These are phyloP conservation scores for Chorisops tibialis DNA, from an alignment of 2,888 invertebrate genomes.

Conservation along the genomic window DNA sequence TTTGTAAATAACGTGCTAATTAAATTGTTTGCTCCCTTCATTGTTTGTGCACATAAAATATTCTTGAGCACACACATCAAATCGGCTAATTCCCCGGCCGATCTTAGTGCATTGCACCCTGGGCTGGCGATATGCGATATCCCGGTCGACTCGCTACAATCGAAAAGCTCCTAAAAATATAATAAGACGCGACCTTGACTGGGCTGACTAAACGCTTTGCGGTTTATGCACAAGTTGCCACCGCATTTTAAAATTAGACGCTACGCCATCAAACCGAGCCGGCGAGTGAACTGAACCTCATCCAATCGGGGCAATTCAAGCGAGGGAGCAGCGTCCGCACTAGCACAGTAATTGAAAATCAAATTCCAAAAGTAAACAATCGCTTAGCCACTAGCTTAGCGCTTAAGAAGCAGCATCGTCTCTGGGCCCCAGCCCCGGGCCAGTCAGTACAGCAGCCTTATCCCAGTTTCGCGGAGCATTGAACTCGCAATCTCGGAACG, in stretches of 20 bases:
- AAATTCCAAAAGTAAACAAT: too few species aligned
- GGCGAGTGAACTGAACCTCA: too few species aligned
- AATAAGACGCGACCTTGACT: constrained; percentile 13
- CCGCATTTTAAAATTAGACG: constrained; percentile 16
- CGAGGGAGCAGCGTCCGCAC: constrained; percentile 1
- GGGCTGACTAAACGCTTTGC: neutral
- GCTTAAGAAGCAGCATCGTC: too few species aligned
- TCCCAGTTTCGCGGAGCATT: constrained; percentile 16
- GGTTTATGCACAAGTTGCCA: constrained; percentile 10
- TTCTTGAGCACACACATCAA: too few species aligned
- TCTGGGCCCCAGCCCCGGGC: neutral
- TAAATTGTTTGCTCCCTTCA: constrained; percentile 18
- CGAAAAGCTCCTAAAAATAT: constrained; percentile 14
- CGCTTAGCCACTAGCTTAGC: too few species aligned
- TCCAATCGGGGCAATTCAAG: neutral
- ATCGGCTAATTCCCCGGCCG: too few species aligned
- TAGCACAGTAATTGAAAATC: too few species aligned
- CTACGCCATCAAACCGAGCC: too few species aligned
- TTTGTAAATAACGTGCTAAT: constrained; percentile 8
- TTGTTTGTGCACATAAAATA: constrained; percentile 1
- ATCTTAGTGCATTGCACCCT: constrained; percentile 13
- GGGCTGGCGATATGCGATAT: neutral
- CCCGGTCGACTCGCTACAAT: neutral
- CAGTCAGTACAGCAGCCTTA: constrained; percentile 15
- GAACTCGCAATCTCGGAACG: constrained; percentile 14